Conservation (phyloP, 2,888 invertebrate species). For the Linnaemya tessellans region DNA sequence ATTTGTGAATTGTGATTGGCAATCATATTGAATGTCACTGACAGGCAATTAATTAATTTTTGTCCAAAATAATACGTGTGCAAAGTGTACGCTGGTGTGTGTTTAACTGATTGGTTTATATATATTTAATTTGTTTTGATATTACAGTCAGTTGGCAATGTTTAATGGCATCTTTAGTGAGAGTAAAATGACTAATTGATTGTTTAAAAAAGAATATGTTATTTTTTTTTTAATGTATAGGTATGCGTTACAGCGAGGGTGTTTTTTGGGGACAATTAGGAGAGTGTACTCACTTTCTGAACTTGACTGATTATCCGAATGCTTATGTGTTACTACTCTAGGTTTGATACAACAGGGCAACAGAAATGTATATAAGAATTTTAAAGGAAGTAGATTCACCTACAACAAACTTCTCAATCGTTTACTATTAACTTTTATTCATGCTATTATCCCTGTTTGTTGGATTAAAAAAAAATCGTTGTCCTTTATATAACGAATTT, state of each 20-base stretch:
- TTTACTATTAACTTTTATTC: no score
- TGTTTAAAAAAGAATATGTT: background rate
- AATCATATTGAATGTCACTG: slow-evolving; percentile 55
- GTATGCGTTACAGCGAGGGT: no score
- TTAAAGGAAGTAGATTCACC: no score
- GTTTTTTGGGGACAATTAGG: no score
- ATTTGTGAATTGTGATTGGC: slow-evolving; percentile 55
- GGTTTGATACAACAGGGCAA: no score
- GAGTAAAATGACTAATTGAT: slow-evolving; percentile 18
- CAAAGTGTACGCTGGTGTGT: background rate
- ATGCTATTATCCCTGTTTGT: no score
- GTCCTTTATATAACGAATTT: background rate
- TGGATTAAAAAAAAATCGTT: background rate
- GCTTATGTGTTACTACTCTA: no score
- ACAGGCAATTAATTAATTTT: slow-evolving; percentile 71
- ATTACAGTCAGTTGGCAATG: background rate
- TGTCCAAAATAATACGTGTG: slow-evolving; percentile 17
- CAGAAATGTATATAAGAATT: no score
- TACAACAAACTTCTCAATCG: no score
- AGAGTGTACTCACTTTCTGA: no score
- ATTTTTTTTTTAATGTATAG: no score
- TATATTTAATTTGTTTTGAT: background rate
- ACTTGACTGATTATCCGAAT: no score
- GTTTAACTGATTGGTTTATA: background rate
- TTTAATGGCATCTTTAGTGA: slow-evolving; percentile 29